Evolutionary conservation across 92 coral and sea anemone species (phyloP).

Genomic region (Montipora capitata): DNA sequence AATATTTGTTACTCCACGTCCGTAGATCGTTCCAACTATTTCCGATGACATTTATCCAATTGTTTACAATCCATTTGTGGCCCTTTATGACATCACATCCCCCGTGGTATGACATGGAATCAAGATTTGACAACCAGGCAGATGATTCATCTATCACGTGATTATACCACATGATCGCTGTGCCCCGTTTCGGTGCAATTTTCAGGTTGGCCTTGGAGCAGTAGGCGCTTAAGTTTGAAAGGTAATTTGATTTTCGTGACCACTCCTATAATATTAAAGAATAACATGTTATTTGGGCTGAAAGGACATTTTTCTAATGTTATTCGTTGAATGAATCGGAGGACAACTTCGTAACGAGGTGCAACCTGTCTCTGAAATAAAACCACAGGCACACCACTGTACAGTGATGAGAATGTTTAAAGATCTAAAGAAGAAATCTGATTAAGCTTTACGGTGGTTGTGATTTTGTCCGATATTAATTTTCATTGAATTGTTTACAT

Average conservation of each 20-base stretch:
- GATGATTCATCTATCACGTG: slow-evolving; percentile 76
- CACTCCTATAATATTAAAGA: slow-evolving; percentile 49
- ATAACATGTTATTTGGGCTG: background rate
- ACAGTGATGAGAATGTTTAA: too few relatives aligned
- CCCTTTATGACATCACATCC: slow-evolving; percentile 95
- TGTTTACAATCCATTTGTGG: slow-evolving; percentile 93
- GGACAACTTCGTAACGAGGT: too few relatives aligned
- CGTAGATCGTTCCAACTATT: slow-evolving; percentile 71
- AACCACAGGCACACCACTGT: too few relatives aligned
- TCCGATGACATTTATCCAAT: slow-evolving; percentile 94
- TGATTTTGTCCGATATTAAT: too few relatives aligned
- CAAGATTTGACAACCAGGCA: slow-evolving; percentile 86
- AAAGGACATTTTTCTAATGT: too few relatives aligned
- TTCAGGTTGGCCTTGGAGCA: slow-evolving; percentile 87
- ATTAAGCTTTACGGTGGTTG: too few relatives aligned
- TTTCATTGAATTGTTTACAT: too few relatives aligned
- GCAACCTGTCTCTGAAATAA: too few relatives aligned
- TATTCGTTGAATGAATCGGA: too few relatives aligned
- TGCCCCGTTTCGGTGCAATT: slow-evolving; percentile 82
- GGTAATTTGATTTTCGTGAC: slow-evolving; percentile 65
- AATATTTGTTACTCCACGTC: slow-evolving; percentile 75
- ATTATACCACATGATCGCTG: slow-evolving; percentile 97
- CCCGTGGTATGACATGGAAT: slow-evolving; percentile 91
- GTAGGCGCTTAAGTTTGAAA: slow-evolving; percentile 89
- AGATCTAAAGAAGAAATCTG: too few relatives aligned